Conservation (phyloP, 2,797 vertebrate species). For the Cossypha polioptera region DNA sequence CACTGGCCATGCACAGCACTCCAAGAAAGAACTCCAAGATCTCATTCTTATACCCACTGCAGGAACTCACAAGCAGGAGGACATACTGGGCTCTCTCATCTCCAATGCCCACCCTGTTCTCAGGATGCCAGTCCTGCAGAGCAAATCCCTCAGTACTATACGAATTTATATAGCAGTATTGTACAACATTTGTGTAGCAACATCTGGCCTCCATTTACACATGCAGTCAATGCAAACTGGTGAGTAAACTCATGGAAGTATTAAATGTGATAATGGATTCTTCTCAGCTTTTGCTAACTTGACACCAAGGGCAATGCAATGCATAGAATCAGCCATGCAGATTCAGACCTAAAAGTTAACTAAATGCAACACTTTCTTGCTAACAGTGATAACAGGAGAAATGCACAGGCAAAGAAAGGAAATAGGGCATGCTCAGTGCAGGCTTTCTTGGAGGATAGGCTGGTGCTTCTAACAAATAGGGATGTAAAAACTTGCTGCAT, state of each 20-base stretch:
- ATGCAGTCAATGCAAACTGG: neutral
- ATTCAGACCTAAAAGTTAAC: neutral
- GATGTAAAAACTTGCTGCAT: neutral
- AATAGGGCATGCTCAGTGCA: neutral
- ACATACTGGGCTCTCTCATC: neutral
- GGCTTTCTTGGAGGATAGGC: neutral
- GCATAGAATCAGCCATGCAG: neutral
- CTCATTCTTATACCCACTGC: accelerated
- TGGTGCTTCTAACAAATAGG: neutral
- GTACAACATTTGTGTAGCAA: neutral
- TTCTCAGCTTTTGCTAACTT: neutral
- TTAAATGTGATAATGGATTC: neutral
- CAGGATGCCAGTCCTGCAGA: neutral
- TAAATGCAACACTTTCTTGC: neutral
- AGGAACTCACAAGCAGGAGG: neutral
- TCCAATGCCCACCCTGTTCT: neutral
- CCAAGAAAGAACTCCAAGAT: neutral
- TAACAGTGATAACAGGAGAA: neutral
- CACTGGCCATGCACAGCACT: neutral
- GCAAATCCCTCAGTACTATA: neutral
- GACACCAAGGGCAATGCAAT: neutral
- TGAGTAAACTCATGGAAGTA: neutral
- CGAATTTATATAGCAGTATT: neutral
- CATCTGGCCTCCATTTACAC: neutral
- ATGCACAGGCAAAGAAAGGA: neutral